phyloP scores from a whole-genome alignment of 2,797 vertebrate species.

The Myoxocephalus aenaeus region DNA sequence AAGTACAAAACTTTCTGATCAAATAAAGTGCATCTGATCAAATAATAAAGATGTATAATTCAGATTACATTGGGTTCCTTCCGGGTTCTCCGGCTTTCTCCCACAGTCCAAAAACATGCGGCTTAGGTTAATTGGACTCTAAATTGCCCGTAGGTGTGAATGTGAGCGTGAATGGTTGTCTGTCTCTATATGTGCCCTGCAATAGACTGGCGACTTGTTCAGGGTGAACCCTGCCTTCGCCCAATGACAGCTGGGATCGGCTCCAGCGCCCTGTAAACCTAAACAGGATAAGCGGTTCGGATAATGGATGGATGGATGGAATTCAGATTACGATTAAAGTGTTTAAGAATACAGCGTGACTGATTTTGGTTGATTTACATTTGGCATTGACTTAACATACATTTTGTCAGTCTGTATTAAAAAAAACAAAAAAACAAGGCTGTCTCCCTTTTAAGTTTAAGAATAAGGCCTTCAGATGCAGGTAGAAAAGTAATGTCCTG shows the following conservation, averaged over 20 bases:
- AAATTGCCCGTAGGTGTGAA: too few species aligned
- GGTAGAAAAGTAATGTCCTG: background rate
- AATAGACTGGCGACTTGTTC: too few species aligned
- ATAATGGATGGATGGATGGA: too few species aligned
- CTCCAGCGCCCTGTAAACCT: too few species aligned
- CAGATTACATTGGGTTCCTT: background rate
- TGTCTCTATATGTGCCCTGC: too few species aligned
- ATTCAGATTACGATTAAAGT: background rate
- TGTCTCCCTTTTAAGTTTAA: constrained; percentile 26
- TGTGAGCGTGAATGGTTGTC: too few species aligned
- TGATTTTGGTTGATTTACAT: constrained; percentile 54
- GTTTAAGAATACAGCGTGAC: background rate
- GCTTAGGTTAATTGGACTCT: too few species aligned
- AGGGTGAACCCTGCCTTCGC: too few species aligned
- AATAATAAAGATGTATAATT: constrained; percentile 28
- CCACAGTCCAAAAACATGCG: too few species aligned
- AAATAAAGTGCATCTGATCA: constrained; percentile 55
- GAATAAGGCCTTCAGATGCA: constrained; percentile 52
- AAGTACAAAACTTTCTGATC: constrained; percentile 33
- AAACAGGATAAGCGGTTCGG: too few species aligned
- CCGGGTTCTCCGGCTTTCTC: too few species aligned
- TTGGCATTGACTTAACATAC: constrained; percentile 50
- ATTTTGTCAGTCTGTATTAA: constrained; percentile 10
- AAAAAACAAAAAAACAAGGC: constrained; percentile 30
- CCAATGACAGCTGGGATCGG: too few species aligned